phyloP scores from a whole-genome alignment of 2,113 vertebrate genomes.

The Spea multiplicata region DNA sequence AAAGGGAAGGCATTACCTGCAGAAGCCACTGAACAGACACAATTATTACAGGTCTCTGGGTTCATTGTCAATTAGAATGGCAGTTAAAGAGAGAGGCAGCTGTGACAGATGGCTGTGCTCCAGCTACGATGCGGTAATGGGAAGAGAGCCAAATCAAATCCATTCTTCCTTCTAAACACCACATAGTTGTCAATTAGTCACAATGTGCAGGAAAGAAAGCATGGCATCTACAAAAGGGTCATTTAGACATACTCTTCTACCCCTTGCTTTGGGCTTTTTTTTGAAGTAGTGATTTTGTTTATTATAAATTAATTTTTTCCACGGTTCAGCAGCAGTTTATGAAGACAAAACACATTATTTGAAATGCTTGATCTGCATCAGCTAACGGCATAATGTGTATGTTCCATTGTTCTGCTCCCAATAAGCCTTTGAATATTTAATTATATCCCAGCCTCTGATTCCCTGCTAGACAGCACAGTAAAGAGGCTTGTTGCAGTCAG shows the following conservation, averaged over 20 bases:
- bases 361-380: conserved; percentile 50
- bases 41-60: conserved; percentile 82
- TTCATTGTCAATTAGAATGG: conserved; percentile 92
- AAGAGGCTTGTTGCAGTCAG: conserved; percentile 18
- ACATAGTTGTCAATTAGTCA: conserved; percentile 58
- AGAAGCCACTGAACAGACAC: conserved; percentile 77
- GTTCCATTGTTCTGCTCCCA: conserved; percentile 51
- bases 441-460: conserved; percentile 41
- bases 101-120: conserved; percentile 91
- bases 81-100: conserved; percentile 81
- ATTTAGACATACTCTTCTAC: conserved; percentile 53
- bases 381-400: conserved; percentile 46
- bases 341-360: conserved; percentile 44
- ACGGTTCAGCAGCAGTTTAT: conserved; percentile 47
- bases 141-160: conserved; percentile 77
- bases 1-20: conserved; percentile 89
- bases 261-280: conserved; percentile 39
- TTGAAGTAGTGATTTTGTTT: conserved; percentile 57
- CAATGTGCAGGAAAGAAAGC: conserved; percentile 28
- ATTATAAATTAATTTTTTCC: conserved; percentile 48
- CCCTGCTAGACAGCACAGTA: conserved; percentile 24
- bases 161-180: conserved; percentile 60
- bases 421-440: conserved; percentile 52
- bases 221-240: conserved; percentile 53
- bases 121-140: conserved; percentile 78